Evolutionary conservation across 2,888 invertebrate genomes (phyloP).

Genomic region (Cheilosia impressa): DNA sequence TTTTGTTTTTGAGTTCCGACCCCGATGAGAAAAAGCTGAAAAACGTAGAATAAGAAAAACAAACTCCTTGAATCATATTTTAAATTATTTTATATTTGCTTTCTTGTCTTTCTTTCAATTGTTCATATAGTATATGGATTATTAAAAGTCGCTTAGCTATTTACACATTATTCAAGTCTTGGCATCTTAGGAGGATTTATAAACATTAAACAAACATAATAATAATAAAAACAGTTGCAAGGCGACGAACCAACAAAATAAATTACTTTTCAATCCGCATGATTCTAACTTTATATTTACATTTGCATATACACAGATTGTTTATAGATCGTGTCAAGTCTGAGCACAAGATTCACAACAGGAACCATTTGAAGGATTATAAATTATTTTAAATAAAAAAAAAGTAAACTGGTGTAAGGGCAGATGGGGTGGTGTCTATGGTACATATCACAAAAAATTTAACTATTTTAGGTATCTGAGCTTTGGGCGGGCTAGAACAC

Average conservation of each 20-base stretch:
- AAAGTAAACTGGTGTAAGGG: constrained; percentile 40
- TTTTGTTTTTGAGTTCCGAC: too few species aligned
- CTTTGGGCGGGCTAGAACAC: constrained; percentile 48
- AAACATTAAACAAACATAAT: neutral
- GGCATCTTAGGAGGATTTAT: constrained; percentile 13
- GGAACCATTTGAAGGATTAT: constrained; percentile 37
- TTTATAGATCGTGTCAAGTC: neutral
- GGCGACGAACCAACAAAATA: constrained; percentile 13
- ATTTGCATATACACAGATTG: constrained; percentile 10
- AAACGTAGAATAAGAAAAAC: neutral
- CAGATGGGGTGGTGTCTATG: constrained; percentile 35
- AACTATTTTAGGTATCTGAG: constrained; percentile 25
- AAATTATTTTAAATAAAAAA: constrained; percentile 4
- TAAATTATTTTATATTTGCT: constrained; percentile 45
- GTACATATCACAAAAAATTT: constrained; percentile 67
- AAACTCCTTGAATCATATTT: constrained; percentile 5
- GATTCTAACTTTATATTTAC: constrained; percentile 26
- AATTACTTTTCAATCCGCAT: neutral
- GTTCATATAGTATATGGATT: constrained; percentile 11
- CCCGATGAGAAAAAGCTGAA: neutral
- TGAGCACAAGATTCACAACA: constrained; percentile 35
- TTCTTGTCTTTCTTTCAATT: constrained; percentile 8
- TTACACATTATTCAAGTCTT: constrained; percentile 31
- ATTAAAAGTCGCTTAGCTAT: constrained; percentile 1
- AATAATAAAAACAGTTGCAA: constrained; percentile 3